phyloP scores from a whole-genome alignment of 2,113 vertebrate species.

The Elachura formosa region DNA sequence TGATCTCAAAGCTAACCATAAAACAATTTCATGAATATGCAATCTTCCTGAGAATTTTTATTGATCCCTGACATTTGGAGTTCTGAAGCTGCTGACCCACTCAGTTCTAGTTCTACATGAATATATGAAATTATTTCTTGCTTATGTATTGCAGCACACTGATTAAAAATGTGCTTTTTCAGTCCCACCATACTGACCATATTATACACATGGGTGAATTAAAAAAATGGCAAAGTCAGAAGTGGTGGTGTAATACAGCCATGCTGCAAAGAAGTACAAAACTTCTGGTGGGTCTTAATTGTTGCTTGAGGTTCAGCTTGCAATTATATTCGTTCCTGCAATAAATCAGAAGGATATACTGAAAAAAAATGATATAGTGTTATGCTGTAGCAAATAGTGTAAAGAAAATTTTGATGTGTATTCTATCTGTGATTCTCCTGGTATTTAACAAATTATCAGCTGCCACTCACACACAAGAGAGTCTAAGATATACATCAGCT shows the following conservation, averaged over 20 bases:
- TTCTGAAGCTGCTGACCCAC: background rate
- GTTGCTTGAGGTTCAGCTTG: background rate
- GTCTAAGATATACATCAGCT: background rate
- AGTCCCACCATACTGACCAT: background rate
- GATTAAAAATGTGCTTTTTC: background rate
- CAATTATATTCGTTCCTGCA: background rate
- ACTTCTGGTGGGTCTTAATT: background rate
- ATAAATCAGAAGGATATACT: background rate
- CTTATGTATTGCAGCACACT: background rate
- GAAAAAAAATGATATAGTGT: background rate
- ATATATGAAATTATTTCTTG: background rate
- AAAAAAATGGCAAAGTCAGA: background rate
- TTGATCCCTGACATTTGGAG: background rate
- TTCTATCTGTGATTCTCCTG: background rate
- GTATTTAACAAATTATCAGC: background rate
- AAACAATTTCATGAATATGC: background rate
- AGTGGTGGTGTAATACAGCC: background rate
- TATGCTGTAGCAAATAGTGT: background rate
- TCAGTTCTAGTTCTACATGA: background rate
- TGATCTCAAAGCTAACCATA: background rate
- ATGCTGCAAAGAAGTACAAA: background rate
- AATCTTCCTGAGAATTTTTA: background rate
- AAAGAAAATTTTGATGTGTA: background rate
- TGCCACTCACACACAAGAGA: background rate
- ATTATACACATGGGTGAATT: background rate